A percentile compares a stretch with the other conserved stretches of the same genome.
These are phyloP conservation scores for Takifugu bimaculatus DNA, from an alignment of 2,113 vertebrate species.

Conservation along the genomic window DNA sequence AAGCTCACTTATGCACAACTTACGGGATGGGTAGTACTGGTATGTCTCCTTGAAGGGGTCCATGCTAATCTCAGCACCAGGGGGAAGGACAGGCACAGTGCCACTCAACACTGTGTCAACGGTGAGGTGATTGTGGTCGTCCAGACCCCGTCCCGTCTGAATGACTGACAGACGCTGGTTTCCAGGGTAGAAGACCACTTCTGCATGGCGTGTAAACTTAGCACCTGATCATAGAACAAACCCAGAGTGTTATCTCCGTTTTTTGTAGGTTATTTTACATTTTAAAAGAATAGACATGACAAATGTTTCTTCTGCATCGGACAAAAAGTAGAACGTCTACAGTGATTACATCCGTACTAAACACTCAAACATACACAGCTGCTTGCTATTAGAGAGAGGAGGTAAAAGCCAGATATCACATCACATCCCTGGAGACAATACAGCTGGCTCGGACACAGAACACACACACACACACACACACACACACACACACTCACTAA, in stretches of 20 bases:
- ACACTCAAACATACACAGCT: constrained; percentile 47
- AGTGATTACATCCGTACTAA: constrained; percentile 10
- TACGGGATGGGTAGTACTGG: constrained; percentile 86
- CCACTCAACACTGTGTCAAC: constrained; percentile 83
- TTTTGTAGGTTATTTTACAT: constrained; percentile 5
- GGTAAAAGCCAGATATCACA: constrained; percentile 56
- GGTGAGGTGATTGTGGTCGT: constrained; percentile 83
- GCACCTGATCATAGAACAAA: constrained; percentile 74
- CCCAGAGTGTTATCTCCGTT: constrained; percentile 1
- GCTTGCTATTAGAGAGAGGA: constrained; percentile 55
- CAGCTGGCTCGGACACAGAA: constrained; percentile 38
- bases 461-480: constrained; percentile 34
- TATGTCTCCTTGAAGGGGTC: constrained; percentile 87
- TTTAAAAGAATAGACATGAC: background rate
- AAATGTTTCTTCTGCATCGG: constrained; percentile 5
- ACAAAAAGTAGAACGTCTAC: constrained; percentile 19
- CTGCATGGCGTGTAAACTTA: constrained; percentile 82
- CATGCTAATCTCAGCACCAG: constrained; percentile 75
- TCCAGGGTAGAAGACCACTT: constrained; percentile 85
- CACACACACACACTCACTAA: constrained; percentile 23
- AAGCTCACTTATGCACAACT: background rate
- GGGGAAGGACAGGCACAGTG: constrained; percentile 78
- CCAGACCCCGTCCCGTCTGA: constrained; percentile 83
- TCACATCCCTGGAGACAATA: constrained; percentile 55
- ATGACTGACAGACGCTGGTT: constrained; percentile 80